A percentile compares a stretch with the other conserved stretches of the same genome.
These are phyloP conservation scores for Lepisosteus oculatus DNA, from an alignment of 2,113 vertebrate genomes.

Conservation along the genomic window DNA sequence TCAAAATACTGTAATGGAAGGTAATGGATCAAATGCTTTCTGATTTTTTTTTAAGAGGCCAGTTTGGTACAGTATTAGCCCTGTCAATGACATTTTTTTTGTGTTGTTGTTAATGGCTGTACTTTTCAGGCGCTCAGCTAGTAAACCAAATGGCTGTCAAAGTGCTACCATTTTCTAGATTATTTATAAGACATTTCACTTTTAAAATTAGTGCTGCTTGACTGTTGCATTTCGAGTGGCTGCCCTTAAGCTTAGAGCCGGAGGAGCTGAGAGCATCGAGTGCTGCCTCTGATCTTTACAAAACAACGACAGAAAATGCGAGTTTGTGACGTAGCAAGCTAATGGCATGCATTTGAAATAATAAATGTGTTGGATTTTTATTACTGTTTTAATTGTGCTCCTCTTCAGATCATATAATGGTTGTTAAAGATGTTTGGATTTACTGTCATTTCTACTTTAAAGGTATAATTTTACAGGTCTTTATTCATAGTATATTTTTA, in stretches of 20 bases:
- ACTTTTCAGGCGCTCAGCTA: not conserved
- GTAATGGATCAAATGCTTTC: no score
- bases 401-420: no score
- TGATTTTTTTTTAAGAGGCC: not conserved
- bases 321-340: no score
- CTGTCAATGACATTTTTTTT: not conserved
- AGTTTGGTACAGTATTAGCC: not conserved
- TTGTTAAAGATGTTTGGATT: no score
- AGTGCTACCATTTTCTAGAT: not conserved
- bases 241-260: not conserved
- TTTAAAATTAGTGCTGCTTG: not conserved
- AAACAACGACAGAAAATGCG: not conserved
- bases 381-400: no score
- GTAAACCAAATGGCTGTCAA: not conserved
- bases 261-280: not conserved
- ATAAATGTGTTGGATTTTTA: no score
- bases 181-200: constrained; percentile 7
- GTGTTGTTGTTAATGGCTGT: not conserved
- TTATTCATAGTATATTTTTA: no score
- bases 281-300: not conserved
- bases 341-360: no score
- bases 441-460: no score
- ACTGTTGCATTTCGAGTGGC: not conserved
- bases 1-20: no score
- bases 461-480: no score